These are phyloP conservation scores for Phodopus roborovskii DNA, from an alignment of 2,113 vertebrate genomes.

Conservation along the genomic window DNA sequence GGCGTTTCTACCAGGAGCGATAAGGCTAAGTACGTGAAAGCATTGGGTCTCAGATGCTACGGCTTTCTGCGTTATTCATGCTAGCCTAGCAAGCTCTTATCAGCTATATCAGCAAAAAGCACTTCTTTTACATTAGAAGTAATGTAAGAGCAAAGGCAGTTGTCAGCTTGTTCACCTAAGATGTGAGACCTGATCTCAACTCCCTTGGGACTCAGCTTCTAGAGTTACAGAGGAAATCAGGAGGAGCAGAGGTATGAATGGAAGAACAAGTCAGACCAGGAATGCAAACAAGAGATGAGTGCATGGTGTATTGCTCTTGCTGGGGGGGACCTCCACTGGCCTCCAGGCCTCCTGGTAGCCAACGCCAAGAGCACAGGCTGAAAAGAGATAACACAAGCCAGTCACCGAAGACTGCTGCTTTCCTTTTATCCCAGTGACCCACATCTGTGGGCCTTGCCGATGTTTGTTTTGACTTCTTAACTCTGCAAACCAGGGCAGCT, in stretches of 20 bases:
- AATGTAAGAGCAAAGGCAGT: background rate
- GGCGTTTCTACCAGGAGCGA: background rate
- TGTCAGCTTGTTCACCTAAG: background rate
- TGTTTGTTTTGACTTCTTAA: constrained; percentile 79
- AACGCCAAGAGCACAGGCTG: constrained; percentile 42
- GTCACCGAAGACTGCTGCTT: constrained; percentile 22
- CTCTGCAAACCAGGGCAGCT: constrained; percentile 44
- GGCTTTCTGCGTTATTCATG: constrained; percentile 1
- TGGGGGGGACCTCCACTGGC: background rate
- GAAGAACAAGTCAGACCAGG: background rate
- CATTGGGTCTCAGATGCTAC: background rate
- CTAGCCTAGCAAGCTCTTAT: background rate
- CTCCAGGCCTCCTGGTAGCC: background rate
- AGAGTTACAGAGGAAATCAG: constrained; percentile 32
- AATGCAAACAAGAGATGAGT: background rate
- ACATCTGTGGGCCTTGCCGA: constrained; percentile 46
- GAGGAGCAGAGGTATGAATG: background rate
- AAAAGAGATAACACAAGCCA: constrained; percentile 45
- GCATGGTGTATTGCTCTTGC: background rate
- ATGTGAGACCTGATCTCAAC: background rate
- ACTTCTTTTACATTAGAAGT: constrained; percentile 30
- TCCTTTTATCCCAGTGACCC: constrained; percentile 76
- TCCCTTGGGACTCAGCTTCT: background rate
- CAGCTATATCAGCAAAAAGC: background rate
- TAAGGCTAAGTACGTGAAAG: constrained; percentile 42